Percentiles rank a stretch among this genome's conserved stretches.
Evolutionary conservation across 2,797 vertebrate genomes (phyloP).

Genomic region (Chrysocyon brachyurus): DNA sequence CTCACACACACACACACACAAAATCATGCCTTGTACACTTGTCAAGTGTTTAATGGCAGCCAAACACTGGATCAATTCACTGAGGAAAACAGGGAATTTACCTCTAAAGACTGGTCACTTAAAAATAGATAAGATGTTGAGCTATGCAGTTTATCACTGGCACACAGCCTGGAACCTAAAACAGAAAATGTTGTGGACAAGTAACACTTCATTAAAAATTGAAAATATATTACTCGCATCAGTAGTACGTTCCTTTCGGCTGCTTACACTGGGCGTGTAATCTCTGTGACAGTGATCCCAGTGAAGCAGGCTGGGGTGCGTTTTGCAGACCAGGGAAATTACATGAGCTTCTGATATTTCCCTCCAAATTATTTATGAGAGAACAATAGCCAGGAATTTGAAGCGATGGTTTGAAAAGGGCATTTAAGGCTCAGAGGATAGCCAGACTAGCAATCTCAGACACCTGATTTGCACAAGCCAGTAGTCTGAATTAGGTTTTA

Average conservation of each 20-base stretch:
- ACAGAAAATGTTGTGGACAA: slow-evolving; percentile 80
- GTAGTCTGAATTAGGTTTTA: slow-evolving; percentile 42
- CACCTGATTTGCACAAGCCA: slow-evolving; percentile 35
- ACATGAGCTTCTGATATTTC: slow-evolving; percentile 22
- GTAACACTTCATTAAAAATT: slow-evolving; percentile 84
- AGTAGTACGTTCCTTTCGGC: slow-evolving; percentile 24
- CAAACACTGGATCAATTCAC: slow-evolving; percentile 63
- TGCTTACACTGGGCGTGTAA: neutral
- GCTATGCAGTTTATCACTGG: slow-evolving; percentile 78
- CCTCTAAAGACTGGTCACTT: slow-evolving; percentile 74
- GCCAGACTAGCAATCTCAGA: slow-evolving; percentile 23
- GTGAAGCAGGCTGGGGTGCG: neutral
- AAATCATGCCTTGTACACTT: neutral
- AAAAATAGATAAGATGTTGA: slow-evolving; percentile 79
- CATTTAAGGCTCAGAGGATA: neutral
- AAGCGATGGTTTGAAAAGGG: slow-evolving; percentile 53
- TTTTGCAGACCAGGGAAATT: slow-evolving; percentile 60
- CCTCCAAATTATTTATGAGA: slow-evolving; percentile 67
- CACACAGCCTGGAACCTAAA: slow-evolving; percentile 76
- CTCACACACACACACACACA: neutral
- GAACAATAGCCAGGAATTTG: slow-evolving; percentile 62
- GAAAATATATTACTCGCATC: slow-evolving; percentile 74
- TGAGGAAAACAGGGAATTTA: slow-evolving; percentile 68
- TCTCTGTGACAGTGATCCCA: slow-evolving; percentile 49
- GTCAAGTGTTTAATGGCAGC: slow-evolving; percentile 44